A percentile compares a stretch with the other conserved stretches of the same genome.
Evolutionary conservation across 2,888 invertebrate genomes (phyloP).

Genomic region (Lasiommata megera): DNA sequence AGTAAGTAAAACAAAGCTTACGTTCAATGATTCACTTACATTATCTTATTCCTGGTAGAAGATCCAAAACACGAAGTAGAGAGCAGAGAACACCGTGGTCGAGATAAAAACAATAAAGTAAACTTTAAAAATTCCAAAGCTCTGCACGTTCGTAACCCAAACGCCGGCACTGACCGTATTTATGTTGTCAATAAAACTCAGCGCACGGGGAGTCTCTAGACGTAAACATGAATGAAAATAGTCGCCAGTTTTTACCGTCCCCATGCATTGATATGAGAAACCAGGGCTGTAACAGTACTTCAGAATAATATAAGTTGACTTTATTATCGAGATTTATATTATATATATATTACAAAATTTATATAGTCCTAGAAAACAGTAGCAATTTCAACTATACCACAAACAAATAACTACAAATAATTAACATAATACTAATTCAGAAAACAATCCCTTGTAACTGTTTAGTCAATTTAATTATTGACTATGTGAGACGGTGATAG

Average conservation of each 20-base stretch:
- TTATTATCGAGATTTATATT: no score
- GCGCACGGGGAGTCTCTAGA: slow-evolving; percentile 54
- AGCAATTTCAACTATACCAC: no score
- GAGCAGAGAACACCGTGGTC: slow-evolving; percentile 13
- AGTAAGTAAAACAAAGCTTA: neutral
- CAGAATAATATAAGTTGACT: neutral
- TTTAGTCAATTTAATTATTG: no score
- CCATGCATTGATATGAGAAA: slow-evolving; percentile 27
- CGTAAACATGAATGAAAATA: slow-evolving; percentile 69
- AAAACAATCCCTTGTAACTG: no score
- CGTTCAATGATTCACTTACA: slow-evolving; percentile 5
- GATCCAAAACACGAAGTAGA: slow-evolving; percentile 15
- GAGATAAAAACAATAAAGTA: slow-evolving; percentile 26
- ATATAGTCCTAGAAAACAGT: no score
- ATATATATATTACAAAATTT: no score
- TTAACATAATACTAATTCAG: no score
- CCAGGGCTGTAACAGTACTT: neutral
- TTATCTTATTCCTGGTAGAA: slow-evolving; percentile 2
- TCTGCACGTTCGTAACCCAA: slow-evolving; percentile 41
- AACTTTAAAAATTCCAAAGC: slow-evolving; percentile 30
- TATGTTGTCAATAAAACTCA: slow-evolving; percentile 73
- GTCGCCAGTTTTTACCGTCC: slow-evolving; percentile 43
- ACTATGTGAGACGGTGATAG: no score
- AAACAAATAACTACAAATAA: no score
- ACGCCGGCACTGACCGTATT: slow-evolving; percentile 48